Conservation (phyloP, 2,113 vertebrate genomes). For the Campylomormyrus numenius region DNA sequence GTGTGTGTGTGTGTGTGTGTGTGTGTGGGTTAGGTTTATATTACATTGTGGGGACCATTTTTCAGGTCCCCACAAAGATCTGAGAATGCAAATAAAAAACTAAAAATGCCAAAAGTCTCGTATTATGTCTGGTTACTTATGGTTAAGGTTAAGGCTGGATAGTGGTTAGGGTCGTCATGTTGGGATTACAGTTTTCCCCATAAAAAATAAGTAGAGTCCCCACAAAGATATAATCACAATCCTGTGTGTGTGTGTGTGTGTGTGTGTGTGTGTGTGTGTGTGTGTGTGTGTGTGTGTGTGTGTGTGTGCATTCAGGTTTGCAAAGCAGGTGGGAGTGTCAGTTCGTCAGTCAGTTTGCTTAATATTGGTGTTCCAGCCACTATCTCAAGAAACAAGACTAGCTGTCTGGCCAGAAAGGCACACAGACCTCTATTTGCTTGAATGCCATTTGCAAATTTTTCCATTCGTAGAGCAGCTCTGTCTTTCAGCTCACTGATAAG, state of each 20-base stretch:
- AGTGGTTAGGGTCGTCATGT: too few relatives aligned
- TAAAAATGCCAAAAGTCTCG: too few relatives aligned
- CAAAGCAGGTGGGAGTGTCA: constrained; percentile 15
- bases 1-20: constrained; percentile 12
- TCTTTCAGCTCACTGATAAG: constrained; percentile 47
- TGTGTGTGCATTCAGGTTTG: constrained; percentile 22
- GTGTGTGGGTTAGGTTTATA: constrained; percentile 14
- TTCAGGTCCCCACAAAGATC: too few relatives aligned
- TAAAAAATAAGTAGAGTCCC: too few relatives aligned
- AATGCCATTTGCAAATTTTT: constrained; percentile 40
- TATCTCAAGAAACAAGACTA: constrained; percentile 46
- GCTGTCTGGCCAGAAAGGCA: constrained; percentile 52
- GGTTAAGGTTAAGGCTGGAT: too few relatives aligned
- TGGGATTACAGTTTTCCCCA: too few relatives aligned
- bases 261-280: too few relatives aligned
- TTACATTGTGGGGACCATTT: too few relatives aligned
- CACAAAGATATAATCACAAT: too few relatives aligned
- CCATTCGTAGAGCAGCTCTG: constrained; percentile 36
- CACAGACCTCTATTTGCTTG: constrained; percentile 47
- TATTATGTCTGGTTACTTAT: too few relatives aligned
- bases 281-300: constrained; percentile 9
- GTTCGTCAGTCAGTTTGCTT: constrained; percentile 33
- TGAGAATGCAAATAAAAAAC: too few relatives aligned
- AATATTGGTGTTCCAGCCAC: constrained; percentile 54
- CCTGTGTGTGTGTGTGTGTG: too few relatives aligned